These are phyloP conservation scores for Oxygymnocypris stewartii DNA, from an alignment of 2,113 vertebrate genomes.

Conservation along the genomic window DNA sequence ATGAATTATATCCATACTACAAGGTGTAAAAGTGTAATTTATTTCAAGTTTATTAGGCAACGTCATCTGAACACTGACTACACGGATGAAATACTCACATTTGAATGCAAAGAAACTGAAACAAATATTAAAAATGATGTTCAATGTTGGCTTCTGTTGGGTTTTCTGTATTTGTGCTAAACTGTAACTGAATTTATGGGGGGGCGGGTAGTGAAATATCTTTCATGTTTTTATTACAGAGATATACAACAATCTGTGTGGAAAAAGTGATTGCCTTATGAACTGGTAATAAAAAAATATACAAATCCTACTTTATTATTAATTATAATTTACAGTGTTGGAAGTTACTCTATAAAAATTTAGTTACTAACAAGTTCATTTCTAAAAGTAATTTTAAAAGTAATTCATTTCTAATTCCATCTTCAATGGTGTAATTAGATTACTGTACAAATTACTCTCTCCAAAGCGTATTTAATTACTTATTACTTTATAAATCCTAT, in stretches of 20 bases:
- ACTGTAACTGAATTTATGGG: not conserved
- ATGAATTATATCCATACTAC: not conserved
- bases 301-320: not conserved
- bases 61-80: not conserved
- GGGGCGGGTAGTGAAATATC: no score
- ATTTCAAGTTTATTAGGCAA: not conserved
- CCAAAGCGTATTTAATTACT: no score
- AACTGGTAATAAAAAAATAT: not conserved
- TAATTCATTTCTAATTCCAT: no score
- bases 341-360: no score
- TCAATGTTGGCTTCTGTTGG: not conserved
- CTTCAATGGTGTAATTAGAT: no score
- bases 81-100: not conserved
- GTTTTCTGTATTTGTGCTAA: not conserved
- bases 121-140: not conserved
- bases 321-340: not conserved
- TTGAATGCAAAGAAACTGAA: not conserved
- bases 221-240: no score
- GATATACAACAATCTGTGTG: not conserved
- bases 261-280: not conserved
- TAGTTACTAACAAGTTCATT: no score
- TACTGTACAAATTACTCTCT: no score
- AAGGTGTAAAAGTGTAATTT: not conserved
- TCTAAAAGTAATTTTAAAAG: no score
- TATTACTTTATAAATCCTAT: no score